Evolutionary conservation across 2,797 vertebrate species (phyloP), one percentile per base, ranked within the genome.

Genomic region (Kryptopterus vitreolus): DNA sequence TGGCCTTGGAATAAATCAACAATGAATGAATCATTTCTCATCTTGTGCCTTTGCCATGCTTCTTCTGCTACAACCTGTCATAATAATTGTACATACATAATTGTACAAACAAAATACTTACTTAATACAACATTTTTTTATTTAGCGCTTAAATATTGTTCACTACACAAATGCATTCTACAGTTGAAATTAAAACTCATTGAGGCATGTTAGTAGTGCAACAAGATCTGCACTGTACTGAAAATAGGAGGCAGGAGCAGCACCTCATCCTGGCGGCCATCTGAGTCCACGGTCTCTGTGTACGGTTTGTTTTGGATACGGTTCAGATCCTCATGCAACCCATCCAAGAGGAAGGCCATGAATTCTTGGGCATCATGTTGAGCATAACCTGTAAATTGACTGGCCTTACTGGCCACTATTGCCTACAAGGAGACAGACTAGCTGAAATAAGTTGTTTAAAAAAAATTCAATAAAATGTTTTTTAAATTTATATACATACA

Each of bases 1-100:
- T 99, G 98, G 90, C 98, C 98, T 92, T 99, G 98, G 88, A 99
- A 99, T 18, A 99, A 93, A 89, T 99, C 98, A 82, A 99, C 98
- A 8, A 99, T 95, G 81, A 99, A 99, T 0, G 98, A 99, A 87
- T 99, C 98, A 0, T 99, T 99, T 85, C 98, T 95, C 97, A 99
- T 98, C 91, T 99, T 99, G 91, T 99, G 98, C 71, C 98, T 93
- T 85, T 98, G 95, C 98, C 98, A 99, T 0, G 98, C 98, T 88
- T 99, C 98, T 86, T 98, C 97, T 59, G 98, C 97, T 82, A 99
- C 98, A 82, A 99, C 95, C 97, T 99, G 80, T 35, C 71, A 50
- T n/a, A 82, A 79, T 46, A n/a, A n/a, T n/a, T n/a, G n/a, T n/a
- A n/a, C n/a, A n/a, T n/a, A n/a, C 62, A 85, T 22, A 52, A 63